These are phyloP conservation scores for Metopolophium dirhodum DNA, from an alignment of 1,140 invertebrate species.

Conservation along the genomic window DNA sequence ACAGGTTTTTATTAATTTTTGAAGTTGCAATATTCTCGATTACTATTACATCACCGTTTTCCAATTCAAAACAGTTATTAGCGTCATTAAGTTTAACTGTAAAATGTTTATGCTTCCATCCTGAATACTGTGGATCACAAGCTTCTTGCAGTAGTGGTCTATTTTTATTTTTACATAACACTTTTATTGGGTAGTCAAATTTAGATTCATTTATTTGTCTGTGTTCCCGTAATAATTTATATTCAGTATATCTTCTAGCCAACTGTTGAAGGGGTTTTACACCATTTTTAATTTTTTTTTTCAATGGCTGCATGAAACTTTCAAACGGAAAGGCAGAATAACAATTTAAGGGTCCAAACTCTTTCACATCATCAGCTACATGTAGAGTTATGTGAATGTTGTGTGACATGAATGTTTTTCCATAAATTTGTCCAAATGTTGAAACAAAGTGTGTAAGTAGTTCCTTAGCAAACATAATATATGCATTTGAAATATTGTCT, in stretches of 20 bases:
- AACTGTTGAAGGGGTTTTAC: slow-evolving; percentile 3
- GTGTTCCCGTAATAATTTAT: not conserved
- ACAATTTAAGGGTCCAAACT: slow-evolving; percentile 60
- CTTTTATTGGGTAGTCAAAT: not conserved
- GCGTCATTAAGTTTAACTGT: not conserved
- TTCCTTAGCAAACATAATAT: not conserved
- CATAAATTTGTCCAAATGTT: not conserved
- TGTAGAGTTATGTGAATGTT: slow-evolving; percentile 62
- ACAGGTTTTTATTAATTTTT: not conserved
- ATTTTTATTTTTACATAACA: not conserved
- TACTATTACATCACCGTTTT: not conserved
- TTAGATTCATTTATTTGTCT: not conserved
- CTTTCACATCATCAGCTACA: slow-evolving; percentile 63
- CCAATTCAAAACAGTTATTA: not conserved
- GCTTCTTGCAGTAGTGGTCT: not conserved
- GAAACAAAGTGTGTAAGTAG: not conserved
- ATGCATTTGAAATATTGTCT: not conserved
- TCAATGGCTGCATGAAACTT: slow-evolving; percentile 62
- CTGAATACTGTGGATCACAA: not conserved
- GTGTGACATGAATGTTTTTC: slow-evolving; percentile 47
- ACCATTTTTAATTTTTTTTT: slow-evolving; percentile 59
- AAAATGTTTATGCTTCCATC: not conserved
- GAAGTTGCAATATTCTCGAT: slow-evolving; percentile 23
- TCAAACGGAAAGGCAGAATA: slow-evolving; percentile 63
- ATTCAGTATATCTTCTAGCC: not conserved